Evolutionary conservation across 1,140 invertebrate genomes (phyloP), one percentile per base, ranked within the genome.

Genomic region (Mactra quadrangularis): DNA sequence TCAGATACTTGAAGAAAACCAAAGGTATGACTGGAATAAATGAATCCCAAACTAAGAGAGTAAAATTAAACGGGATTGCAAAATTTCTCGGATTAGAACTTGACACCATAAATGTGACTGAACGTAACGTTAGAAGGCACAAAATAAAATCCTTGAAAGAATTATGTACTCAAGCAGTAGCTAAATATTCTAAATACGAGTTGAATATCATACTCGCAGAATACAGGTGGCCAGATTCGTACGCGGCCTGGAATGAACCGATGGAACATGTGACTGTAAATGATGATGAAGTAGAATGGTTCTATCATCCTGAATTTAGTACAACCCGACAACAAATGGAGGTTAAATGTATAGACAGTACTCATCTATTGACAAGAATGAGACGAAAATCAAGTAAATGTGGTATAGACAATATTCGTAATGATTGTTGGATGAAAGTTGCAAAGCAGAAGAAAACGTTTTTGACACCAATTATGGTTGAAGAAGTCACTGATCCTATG

Each of bases 271-370:
- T 77, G 15, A 29, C 15, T 27, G 22, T 66, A 25, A 41, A 68
- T 78, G 62, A 45, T 52, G 22, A 35, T n/a, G 13, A 22, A 19
- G 38, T 57, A 2, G 15, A 22, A n/a, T 71, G 38, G 77, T 71
- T 71, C 45, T 81, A 70, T 22, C 59, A 33, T 71, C 77, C 77
- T 4, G 77, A 70, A 25, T 70, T 35, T 35, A 81, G 25, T 57
- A 19, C 3, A 19, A 29, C n/a, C 1, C 22, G 64, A 11, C n/a
- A 47, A 27, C 27, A 72, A 38, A 33, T 60, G 3, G 41, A 60
- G 35, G 66, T 59, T 25, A 45, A 41, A 50, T 60, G 78, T 31
- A 35, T 82, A 9, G 78, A 82, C 35, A 62, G 31, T 52, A 33
- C 66, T 6, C 78, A 82, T 52, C 31, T 60, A 19, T 31, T 82